These are phyloP conservation scores for Caenorhabditis panamensis DNA, from an alignment of 2,888 invertebrate genomes.

Conservation along the genomic window DNA sequence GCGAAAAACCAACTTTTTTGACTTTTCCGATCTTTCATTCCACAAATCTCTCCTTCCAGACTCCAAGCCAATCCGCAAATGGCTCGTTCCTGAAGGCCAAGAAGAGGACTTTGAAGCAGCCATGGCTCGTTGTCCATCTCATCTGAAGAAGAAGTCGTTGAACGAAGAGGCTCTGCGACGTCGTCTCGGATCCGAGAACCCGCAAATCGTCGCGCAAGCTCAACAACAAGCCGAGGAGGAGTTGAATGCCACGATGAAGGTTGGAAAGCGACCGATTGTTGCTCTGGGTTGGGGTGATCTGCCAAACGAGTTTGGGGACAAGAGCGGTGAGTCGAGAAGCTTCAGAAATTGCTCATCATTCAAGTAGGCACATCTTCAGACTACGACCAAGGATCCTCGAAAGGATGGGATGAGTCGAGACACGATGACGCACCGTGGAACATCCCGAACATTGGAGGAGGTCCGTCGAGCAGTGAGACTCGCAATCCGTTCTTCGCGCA, in stretches of 20 bases:
- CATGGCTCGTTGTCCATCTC: slow-evolving; percentile 44
- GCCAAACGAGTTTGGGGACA: slow-evolving; percentile 39
- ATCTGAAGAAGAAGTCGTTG: slow-evolving; percentile 53
- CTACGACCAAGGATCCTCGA: slow-evolving; percentile 43
- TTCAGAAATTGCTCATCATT: too few species aligned
- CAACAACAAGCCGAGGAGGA: slow-evolving; percentile 56
- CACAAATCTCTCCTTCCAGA: too few species aligned
- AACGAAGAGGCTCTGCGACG: slow-evolving; percentile 55
- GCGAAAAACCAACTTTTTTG: too few species aligned
- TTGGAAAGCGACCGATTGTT: slow-evolving; percentile 48
- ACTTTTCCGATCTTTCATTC: too few species aligned
- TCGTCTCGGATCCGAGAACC: slow-evolving; percentile 51
- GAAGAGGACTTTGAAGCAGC: slow-evolving; percentile 59
- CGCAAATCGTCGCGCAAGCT: slow-evolving; percentile 48
- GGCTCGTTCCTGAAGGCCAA: slow-evolving; percentile 54
- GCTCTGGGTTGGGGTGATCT: slow-evolving; percentile 61
- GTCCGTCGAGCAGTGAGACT: slow-evolving; percentile 26
- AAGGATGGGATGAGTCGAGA: slow-evolving; percentile 36
- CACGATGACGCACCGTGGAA: slow-evolving; percentile 44
- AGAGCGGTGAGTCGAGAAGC: slow-evolving; percentile 2
- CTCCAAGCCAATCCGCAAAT: slow-evolving; percentile 46
- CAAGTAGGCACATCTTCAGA: slow-evolving; percentile 35
- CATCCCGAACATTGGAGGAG: slow-evolving; percentile 18
- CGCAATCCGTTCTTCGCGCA: slow-evolving; percentile 63
- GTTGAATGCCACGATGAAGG: slow-evolving; percentile 43